Percentiles rank a stretch among this genome's conserved stretches.
Evolutionary conservation across 2,797 vertebrate genomes (phyloP).

Genomic region (Gymnothorax reevesii): DNA sequence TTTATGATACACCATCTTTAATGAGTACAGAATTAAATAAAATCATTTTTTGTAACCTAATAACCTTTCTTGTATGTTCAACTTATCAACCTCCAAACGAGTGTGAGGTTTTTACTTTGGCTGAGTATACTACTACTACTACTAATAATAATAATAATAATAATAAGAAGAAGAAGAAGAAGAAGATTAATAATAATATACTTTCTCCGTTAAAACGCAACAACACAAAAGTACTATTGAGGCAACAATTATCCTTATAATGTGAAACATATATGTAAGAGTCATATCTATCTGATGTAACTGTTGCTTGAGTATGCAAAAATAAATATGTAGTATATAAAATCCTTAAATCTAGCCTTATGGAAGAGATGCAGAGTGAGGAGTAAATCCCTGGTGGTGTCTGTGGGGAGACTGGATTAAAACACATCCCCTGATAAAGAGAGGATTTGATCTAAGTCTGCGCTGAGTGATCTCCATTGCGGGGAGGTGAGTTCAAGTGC

Average conservation of each 20-base stretch:
- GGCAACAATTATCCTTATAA: neutral
- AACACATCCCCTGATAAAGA: neutral
- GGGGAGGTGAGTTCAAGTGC: neutral
- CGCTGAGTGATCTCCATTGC: neutral
- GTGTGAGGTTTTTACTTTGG: too few species aligned
- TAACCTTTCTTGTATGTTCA: too few species aligned
- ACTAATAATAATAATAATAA: too few species aligned
- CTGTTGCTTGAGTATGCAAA: neutral
- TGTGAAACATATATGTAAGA: too few species aligned
- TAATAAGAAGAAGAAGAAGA: too few species aligned
- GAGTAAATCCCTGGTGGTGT: neutral
- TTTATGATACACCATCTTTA: too few species aligned
- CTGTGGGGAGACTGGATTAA: neutral
- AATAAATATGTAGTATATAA: neutral
- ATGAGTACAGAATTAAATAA: too few species aligned
- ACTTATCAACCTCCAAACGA: too few species aligned
- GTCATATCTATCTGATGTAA: neutral
- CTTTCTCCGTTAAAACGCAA: neutral
- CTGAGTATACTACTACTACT: too few species aligned
- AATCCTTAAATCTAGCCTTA: neutral
- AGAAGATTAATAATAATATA: neutral
- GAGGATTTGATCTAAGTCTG: neutral
- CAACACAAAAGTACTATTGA: neutral
- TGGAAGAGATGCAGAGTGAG: neutral
- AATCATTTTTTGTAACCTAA: too few species aligned